Percentiles rank a stretch among this genome's conserved stretches.
phyloP scores from a whole-genome alignment of 2,888 invertebrate species.

The Pandemis cinnamomeana region DNA sequence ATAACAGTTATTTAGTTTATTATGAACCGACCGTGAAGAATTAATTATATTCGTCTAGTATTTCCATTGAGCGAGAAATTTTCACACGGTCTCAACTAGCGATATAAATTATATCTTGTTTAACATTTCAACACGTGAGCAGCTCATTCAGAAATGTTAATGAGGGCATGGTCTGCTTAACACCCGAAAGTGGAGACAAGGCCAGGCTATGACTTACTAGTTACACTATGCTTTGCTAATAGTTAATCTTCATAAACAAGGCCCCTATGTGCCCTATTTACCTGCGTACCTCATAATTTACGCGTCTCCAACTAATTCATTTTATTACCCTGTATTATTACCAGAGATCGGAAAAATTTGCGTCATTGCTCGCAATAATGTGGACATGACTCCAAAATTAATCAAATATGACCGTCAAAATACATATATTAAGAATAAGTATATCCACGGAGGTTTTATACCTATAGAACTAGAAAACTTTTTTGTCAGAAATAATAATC shows the following conservation, averaged over 20 bases:
- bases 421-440: no score
- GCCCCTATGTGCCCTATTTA: no score
- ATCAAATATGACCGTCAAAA: no score
- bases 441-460: no score
- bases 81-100: slow-evolving; percentile 12
- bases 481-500: no score
- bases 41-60: not conserved
- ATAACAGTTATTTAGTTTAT: not conserved
- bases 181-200: slow-evolving; percentile 59
- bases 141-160: slow-evolving; percentile 44
- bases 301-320: no score
- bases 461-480: no score
- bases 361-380: no score
- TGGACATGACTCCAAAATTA: no score
- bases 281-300: no score
- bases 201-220: slow-evolving; percentile 46
- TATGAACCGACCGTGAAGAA: slow-evolving; percentile 8
- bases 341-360: no score
- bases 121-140: slow-evolving; percentile 28
- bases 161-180: slow-evolving; percentile 58
- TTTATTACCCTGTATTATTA: no score
- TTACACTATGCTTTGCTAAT: not conserved
- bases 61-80: not conserved
- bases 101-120: slow-evolving; percentile 25
- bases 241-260: not conserved